A percentile compares a stretch with the other conserved stretches of the same genome.
Evolutionary conservation across 2,113 vertebrate genomes (phyloP).

Genomic region (Halcyon senegalensis): DNA sequence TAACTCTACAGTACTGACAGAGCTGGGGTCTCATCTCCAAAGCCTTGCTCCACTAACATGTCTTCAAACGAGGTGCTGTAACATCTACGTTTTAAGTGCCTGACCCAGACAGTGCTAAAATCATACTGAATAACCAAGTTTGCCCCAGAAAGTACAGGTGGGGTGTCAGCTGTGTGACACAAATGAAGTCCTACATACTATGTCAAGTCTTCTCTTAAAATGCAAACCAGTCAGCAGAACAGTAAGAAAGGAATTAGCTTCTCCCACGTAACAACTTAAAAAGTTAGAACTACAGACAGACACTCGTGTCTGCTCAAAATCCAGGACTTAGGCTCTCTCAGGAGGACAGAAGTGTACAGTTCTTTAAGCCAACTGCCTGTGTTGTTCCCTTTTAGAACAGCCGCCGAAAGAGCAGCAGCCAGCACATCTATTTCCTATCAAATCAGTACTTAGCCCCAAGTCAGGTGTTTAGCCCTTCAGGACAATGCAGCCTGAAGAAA

Average conservation of each 20-base stretch:
- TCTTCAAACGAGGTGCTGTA: not conserved
- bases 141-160: not conserved
- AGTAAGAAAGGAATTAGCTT: not conserved
- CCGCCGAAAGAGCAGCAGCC: not conserved
- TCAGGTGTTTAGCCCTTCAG: not conserved
- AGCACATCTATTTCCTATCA: not conserved
- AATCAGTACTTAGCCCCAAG: not conserved
- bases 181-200: not conserved
- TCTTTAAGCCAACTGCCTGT: not conserved
- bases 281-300: not conserved
- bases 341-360: not conserved
- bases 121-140: not conserved
- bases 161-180: not conserved
- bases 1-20: not conserved
- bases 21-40: not conserved
- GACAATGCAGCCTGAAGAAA: not conserved
- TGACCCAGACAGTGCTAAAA: not conserved
- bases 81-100: not conserved
- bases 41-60: not conserved
- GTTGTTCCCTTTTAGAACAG: not conserved
- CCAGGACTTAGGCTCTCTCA: accelerated
- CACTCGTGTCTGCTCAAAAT: not conserved
- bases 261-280: not conserved
- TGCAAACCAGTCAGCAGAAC: not conserved
- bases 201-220: not conserved